Conservation (phyloP, 35 echinoderm and acorn worm genomes). For the Apostichopus japonicus region DNA sequence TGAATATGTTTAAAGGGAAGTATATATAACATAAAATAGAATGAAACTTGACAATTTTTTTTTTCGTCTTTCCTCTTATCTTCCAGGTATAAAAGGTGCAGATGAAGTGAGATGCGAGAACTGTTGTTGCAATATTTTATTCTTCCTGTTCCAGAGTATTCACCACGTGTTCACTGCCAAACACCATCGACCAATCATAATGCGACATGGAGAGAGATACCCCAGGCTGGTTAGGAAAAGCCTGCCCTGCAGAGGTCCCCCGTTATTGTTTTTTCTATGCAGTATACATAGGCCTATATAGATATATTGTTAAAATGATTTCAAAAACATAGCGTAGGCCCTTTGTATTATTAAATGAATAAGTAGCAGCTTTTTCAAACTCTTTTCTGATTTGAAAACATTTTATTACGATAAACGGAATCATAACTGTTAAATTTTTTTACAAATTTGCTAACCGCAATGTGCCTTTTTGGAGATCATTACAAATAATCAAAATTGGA, state of each 20-base stretch:
- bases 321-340: constrained; percentile 39
- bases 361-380: constrained; percentile 57
- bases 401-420: constrained; percentile 48
- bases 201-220: background rate
- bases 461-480: constrained; percentile 49
- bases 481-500: constrained; percentile 23
- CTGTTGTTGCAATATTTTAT: constrained; percentile 67
- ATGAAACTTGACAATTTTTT: too few relatives aligned
- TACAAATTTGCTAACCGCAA: constrained; percentile 59
- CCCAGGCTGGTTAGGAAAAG: background rate
- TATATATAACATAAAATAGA: background rate
- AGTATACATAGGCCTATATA: constrained; percentile 49
- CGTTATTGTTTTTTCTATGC: constrained; percentile 49
- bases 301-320: constrained; percentile 61
- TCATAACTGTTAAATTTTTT: constrained; percentile 47
- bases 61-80: constrained; percentile 20
- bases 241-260: constrained; percentile 35
- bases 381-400: constrained; percentile 64
- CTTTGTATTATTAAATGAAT: constrained; percentile 57
- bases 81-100: constrained; percentile 53
- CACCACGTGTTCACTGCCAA: constrained; percentile 58
- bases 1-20: too few relatives aligned
- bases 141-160: constrained; percentile 70
- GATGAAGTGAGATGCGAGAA: constrained; percentile 29
- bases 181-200: constrained; percentile 59